phyloP scores from a whole-genome alignment of 1,140 invertebrate genomes.

The Diabrotica undecimpunctata region DNA sequence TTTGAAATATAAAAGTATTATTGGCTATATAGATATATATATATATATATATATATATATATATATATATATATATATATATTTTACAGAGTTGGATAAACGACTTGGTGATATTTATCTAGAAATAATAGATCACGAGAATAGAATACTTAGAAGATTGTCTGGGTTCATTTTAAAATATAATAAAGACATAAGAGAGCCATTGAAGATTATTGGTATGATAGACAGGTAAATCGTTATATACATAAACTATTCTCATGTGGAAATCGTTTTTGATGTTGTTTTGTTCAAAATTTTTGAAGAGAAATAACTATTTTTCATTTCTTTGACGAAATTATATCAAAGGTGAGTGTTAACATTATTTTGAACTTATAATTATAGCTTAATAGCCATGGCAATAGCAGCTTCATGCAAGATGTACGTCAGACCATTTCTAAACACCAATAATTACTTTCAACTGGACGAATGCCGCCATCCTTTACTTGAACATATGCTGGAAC shows the following conservation, averaged over 20 bases:
- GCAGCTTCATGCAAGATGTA: slow-evolving; percentile 70
- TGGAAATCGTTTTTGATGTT: too few species aligned
- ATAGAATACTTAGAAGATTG: slow-evolving; percentile 67
- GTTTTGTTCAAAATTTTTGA: too few species aligned
- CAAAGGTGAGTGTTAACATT: too few species aligned
- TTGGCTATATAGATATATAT: too few species aligned
- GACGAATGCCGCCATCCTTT: slow-evolving; percentile 75
- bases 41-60: too few species aligned
- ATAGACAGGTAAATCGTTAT: slow-evolving; percentile 64
- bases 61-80: too few species aligned
- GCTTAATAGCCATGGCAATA: slow-evolving; percentile 68
- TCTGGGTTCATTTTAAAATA: slow-evolving; percentile 62
- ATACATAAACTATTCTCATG: too few species aligned
- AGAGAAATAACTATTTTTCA: too few species aligned
- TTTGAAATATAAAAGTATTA: neutral
- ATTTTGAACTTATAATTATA: slow-evolving; percentile 44
- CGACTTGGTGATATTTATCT: slow-evolving; percentile 70
- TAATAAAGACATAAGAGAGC: slow-evolving; percentile 55
- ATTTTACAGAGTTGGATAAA: slow-evolving; percentile 69
- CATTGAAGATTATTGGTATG: slow-evolving; percentile 64
- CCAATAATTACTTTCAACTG: slow-evolving; percentile 62
- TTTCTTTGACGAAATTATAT: too few species aligned
- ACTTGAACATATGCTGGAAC: slow-evolving; percentile 61
- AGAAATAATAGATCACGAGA: slow-evolving; percentile 74
- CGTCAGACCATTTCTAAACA: slow-evolving; percentile 62